Evolutionary conservation across 2,888 invertebrate species (phyloP).

Genomic region (Seira sanloemensis): DNA sequence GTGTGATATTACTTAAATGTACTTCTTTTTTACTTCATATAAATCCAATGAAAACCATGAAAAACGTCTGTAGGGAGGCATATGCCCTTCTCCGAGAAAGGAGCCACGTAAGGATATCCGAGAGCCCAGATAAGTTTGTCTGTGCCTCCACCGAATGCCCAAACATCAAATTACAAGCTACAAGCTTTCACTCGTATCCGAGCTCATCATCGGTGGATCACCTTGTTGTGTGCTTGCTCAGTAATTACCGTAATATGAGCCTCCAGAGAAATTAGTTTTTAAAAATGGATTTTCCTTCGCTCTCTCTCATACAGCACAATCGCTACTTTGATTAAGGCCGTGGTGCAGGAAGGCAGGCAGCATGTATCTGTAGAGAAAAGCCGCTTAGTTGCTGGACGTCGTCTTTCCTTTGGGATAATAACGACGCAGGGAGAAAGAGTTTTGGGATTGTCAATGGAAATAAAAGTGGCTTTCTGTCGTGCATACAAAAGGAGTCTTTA

Average conservation of each 20-base stretch:
- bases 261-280: neutral
- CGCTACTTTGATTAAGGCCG: neutral
- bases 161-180: neutral
- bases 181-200: neutral
- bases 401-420: slow-evolving; percentile 52
- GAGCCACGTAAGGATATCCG: no score
- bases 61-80: no score
- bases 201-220: no score
- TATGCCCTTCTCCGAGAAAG: neutral
- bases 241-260: neutral
- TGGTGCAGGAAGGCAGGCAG: neutral
- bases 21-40: neutral
- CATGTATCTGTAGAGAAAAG: slow-evolving; percentile 15
- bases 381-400: slow-evolving; percentile 42
- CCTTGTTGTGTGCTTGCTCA: neutral
- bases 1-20: neutral
- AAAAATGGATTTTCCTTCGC: no score
- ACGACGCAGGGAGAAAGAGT: slow-evolving; percentile 42
- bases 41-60: neutral
- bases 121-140: neutral
- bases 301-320: neutral
- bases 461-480: slow-evolving; percentile 61
- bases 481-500: slow-evolving; percentile 46
- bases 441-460: slow-evolving; percentile 61
- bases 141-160: neutral